A percentile compares a stretch with the other conserved stretches of the same genome.
These are phyloP conservation scores for Eubasilissa splendida DNA, from an alignment of 2,888 invertebrate genomes.

Conservation along the genomic window DNA sequence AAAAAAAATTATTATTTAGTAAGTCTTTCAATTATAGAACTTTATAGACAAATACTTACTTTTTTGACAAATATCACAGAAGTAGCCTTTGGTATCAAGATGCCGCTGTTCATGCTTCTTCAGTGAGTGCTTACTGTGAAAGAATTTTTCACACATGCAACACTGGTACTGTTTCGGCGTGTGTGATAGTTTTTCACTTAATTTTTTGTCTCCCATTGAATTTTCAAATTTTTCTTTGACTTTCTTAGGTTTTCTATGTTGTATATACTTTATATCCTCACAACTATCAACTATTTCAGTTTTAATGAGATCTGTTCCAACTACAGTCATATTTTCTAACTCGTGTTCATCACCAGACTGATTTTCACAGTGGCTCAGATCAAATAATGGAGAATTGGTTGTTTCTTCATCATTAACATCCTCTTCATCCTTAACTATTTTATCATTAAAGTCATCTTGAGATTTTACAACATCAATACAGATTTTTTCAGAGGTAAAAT, in stretches of 20 bases:
- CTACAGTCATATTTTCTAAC: neutral
- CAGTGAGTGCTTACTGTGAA: slow-evolving; percentile 17
- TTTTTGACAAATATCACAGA: slow-evolving; percentile 54
- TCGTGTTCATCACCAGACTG: neutral
- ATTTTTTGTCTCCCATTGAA: neutral
- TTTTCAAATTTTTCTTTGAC: neutral
- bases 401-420: slow-evolving; percentile 16
- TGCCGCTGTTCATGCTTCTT: slow-evolving; percentile 44
- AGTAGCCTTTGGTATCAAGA: slow-evolving; percentile 22
- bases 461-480: neutral
- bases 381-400: neutral
- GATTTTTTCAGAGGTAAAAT: neutral
- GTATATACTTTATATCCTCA: neutral
- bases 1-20: too few species aligned
- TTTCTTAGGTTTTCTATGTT: neutral
- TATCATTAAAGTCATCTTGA: neutral
- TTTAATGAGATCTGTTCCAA: neutral
- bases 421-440: neutral
- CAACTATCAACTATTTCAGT: neutral
- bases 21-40: too few species aligned
- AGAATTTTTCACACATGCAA: slow-evolving; percentile 30
- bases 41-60: slow-evolving; percentile 30
- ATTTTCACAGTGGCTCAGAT: slow-evolving; percentile 8
- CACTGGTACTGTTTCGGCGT: too few species aligned
- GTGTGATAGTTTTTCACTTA: too few species aligned